These are phyloP conservation scores for Puffinus mauretanicus DNA, from an alignment of 2,113 vertebrate genomes.

Conservation along the genomic window DNA sequence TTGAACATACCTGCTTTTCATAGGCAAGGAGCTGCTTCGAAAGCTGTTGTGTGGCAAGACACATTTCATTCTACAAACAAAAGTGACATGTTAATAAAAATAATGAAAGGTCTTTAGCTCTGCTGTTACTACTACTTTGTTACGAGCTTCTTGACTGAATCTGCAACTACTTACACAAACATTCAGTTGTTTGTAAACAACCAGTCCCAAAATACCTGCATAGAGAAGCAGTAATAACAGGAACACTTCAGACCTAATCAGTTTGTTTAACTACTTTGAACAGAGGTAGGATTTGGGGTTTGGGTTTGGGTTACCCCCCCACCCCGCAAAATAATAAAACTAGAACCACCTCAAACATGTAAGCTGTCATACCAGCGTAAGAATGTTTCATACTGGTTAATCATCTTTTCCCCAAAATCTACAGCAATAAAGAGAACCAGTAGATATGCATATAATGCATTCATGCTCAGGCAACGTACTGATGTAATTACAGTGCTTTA, in stretches of 20 bases:
- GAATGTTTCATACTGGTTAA: background rate
- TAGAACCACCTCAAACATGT: background rate
- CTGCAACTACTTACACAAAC: background rate
- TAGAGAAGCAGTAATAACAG: background rate
- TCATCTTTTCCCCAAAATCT: background rate
- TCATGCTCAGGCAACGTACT: background rate
- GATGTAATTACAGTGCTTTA: background rate
- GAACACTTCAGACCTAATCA: background rate
- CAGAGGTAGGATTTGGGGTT: background rate
- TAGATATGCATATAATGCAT: background rate
- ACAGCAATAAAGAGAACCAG: background rate
- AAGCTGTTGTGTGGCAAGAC: slow-evolving; percentile 94
- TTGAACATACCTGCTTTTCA: slow-evolving; percentile 87
- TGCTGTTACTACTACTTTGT: background rate
- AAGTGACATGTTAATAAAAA: background rate
- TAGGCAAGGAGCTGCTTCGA: slow-evolving; percentile 92
- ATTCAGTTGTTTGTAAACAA: background rate
- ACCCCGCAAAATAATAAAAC: background rate
- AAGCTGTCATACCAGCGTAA: background rate
- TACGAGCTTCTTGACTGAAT: background rate
- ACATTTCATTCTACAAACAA: slow-evolving; percentile 92
- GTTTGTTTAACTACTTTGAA: background rate
- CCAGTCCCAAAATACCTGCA: background rate
- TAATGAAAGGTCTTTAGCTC: background rate
- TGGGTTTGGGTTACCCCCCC: background rate